Evolutionary conservation across 2,113 vertebrate species (phyloP), one percentile per base, ranked within the genome.

Genomic region (Mandrillus leucophaeus): DNA sequence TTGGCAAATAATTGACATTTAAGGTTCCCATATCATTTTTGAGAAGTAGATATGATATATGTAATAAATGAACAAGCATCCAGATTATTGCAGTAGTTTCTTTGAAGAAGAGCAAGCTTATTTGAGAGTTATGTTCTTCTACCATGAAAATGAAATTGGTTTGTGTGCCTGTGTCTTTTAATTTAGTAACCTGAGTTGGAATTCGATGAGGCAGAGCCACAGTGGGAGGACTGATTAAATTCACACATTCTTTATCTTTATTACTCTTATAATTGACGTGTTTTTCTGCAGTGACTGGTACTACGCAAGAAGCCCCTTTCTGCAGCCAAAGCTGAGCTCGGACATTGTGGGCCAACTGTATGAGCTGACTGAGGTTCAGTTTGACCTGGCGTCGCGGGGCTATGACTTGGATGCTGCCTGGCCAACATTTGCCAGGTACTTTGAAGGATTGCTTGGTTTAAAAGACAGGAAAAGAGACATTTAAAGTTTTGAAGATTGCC

Each of bases 341-440:
- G 99, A 99, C 97, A 99, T 99, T 80, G 99, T 99, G 95, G 99
- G 97, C 96, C 99, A 99, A 13, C 99, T 99, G 43, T 99, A 99
- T 20, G 99, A 99, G 98, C 99, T 99, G 94, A 99, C 99, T 11
- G 99, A 99, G 0, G 98, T 99, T 70, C 99, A 99, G 95, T 99
- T 99, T 98, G 99, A 99, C 98, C 98, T 99, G 97, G 99, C 99
- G 0, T 99, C 99, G 35, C 99, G 99, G 98, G 99, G 99, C 91
- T 99, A 99, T 8, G 99, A 99, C 98, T 98, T 99, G 35, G 99
- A 99, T 97, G 99, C 99, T 11, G 99, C 99, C 68, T 99, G 99
- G 99, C 99, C 99, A 2, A 97, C 98, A 0, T 99, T 99, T 98
- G 99, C 99, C 84, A 99, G 99, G 99, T 99, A 99, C 96, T 88